Conservation (phyloP, 1,140 invertebrate species). For the Panagrolaimus sp. region DNA sequence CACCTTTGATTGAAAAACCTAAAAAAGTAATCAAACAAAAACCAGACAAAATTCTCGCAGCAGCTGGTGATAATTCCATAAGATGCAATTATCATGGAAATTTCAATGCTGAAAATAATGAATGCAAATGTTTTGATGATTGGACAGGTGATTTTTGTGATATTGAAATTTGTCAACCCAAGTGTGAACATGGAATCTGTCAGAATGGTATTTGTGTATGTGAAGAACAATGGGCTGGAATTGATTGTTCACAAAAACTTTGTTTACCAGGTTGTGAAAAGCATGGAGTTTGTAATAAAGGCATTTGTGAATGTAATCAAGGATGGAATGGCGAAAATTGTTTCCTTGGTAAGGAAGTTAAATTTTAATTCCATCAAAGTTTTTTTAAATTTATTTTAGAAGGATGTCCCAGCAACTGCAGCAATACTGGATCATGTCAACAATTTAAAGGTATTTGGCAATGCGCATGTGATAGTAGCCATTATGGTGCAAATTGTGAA, state of each 20-base stretch:
- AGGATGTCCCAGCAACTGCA: slow-evolving; percentile 87
- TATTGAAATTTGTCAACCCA: slow-evolving; percentile 72
- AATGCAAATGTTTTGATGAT: slow-evolving; percentile 34
- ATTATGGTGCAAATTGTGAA: slow-evolving; percentile 86
- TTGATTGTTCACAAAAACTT: slow-evolving; percentile 76
- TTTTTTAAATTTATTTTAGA: slow-evolving; percentile 64
- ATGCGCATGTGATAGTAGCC: slow-evolving; percentile 82
- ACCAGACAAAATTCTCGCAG: background rate
- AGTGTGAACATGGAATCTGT: slow-evolving; percentile 82
- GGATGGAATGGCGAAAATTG: slow-evolving; percentile 60
- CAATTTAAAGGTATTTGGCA: slow-evolving; percentile 73
- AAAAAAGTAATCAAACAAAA: background rate
- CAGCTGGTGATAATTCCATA: background rate
- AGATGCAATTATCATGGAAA: slow-evolving; percentile 12
- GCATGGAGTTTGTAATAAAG: slow-evolving; percentile 30
- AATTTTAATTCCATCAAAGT: slow-evolving; percentile 56
- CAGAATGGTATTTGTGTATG: slow-evolving; percentile 84
- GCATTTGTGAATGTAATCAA: slow-evolving; percentile 59
- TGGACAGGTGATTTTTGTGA: slow-evolving; percentile 60
- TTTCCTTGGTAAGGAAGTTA: slow-evolving; percentile 60
- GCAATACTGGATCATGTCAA: slow-evolving; percentile 80
- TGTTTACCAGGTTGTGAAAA: slow-evolving; percentile 67
- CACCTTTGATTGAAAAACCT: background rate
- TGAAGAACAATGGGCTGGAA: slow-evolving; percentile 79
- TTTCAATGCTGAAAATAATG: slow-evolving; percentile 56